Percentiles rank a stretch among this genome's conserved stretches.
phyloP scores from a whole-genome alignment of 2,888 invertebrate genomes.

The Galerucella nymphaeae region DNA sequence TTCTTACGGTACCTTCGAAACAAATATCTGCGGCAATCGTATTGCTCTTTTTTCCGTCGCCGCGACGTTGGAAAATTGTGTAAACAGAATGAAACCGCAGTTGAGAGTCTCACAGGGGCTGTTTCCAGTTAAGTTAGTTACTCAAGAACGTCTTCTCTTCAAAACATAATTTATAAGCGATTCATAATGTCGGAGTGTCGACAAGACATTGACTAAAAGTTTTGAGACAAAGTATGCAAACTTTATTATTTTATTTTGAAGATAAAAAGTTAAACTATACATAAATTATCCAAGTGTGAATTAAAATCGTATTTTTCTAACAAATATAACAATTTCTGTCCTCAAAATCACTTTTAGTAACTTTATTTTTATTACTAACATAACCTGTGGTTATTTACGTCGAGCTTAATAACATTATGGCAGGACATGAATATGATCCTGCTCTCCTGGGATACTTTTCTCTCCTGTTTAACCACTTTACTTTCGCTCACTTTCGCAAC shows the following conservation, averaged over 20 bases:
- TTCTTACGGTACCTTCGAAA: not conserved
- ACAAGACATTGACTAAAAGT: slow-evolving; percentile 62
- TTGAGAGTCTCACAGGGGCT: slow-evolving; percentile 44
- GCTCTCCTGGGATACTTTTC: slow-evolving; percentile 59
- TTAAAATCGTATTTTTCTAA: not conserved
- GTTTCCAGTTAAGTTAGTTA: slow-evolving; percentile 52
- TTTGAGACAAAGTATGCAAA: slow-evolving; percentile 43
- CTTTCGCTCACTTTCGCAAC: slow-evolving; percentile 57
- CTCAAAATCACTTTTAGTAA: slow-evolving; percentile 60
- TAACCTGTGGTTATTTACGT: slow-evolving; percentile 57
- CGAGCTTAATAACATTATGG: slow-evolving; percentile 59
- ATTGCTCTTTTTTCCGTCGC: slow-evolving; percentile 14
- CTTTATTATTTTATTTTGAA: slow-evolving; percentile 24
- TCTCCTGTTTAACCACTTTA: slow-evolving; percentile 57
- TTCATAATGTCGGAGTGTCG: slow-evolving; percentile 63
- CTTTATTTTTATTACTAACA: slow-evolving; percentile 62
- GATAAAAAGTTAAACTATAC: too few species aligned
- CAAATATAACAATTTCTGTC: slow-evolving; percentile 47
- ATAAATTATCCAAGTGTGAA: too few species aligned
- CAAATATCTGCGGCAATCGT: not conserved
- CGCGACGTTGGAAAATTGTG: slow-evolving; percentile 33
- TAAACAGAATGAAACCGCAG: slow-evolving; percentile 46
- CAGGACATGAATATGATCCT: slow-evolving; percentile 63
- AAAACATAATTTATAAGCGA: slow-evolving; percentile 64
- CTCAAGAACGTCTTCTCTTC: slow-evolving; percentile 42